Percentiles rank a stretch among this genome's conserved stretches.
Evolutionary conservation across 2,797 vertebrate species (phyloP).

Genomic region (Mormyrops attenuatus): DNA sequence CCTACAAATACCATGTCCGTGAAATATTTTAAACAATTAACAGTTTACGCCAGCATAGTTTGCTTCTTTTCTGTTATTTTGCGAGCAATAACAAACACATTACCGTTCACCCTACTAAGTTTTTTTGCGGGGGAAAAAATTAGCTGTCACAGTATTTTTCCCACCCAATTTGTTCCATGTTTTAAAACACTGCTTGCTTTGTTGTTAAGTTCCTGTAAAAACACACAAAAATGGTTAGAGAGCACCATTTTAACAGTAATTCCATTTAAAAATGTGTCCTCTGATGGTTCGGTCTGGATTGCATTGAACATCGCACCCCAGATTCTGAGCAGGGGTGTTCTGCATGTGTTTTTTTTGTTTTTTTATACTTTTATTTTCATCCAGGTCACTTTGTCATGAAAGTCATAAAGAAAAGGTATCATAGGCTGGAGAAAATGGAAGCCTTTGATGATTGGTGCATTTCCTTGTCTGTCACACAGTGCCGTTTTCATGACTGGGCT

Average conservation of each 20-base stretch:
- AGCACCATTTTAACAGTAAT: conserved; percentile 17
- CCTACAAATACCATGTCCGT: conserved; percentile 31
- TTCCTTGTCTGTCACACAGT: conserved; percentile 70
- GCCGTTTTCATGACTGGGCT: conserved; percentile 84
- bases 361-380: not conserved
- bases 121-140: not conserved
- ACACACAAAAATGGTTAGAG: conserved; percentile 13
- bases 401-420: not conserved
- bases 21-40: conserved; percentile 36
- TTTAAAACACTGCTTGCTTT: conserved; percentile 6
- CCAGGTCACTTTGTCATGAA: conserved; percentile 4
- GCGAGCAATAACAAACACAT: conserved; percentile 53
- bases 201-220: not conserved
- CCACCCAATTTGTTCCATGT: not conserved
- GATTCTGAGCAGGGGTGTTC: not conserved
- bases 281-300: not conserved
- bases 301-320: not conserved
- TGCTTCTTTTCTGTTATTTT: conserved; percentile 36
- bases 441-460: not conserved
- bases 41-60: conserved; percentile 40
- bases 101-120: conserved; percentile 53
- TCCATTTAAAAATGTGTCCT: not conserved
- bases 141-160: not conserved
- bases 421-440: conserved; percentile 8
- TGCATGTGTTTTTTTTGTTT: not conserved